Evolutionary conservation across 2,888 invertebrate genomes (phyloP), one percentile per base, ranked within the genome.

Genomic region (Drosophila antonietae): DNA sequence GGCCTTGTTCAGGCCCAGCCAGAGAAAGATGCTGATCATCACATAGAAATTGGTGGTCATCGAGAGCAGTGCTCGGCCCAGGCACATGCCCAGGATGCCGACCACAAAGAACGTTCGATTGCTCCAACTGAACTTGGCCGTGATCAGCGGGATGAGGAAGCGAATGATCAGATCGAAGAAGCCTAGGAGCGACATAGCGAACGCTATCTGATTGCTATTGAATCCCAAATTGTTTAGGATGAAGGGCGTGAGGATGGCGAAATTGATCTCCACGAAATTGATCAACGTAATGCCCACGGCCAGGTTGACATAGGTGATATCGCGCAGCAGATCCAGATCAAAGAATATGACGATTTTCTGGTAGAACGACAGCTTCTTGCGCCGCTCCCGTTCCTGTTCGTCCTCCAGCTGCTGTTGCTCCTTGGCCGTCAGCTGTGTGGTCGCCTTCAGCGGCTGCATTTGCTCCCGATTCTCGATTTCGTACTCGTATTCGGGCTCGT

Each of bases 161-260:
- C 96, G 93, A 3, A 95, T 94, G 37, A 94, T 91, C 66, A 96
- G 94, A 88, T 96, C 96, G 15, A 95, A 94, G 35, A 94, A 94
- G 1, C 95, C 96, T 69, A 96, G 91, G 47, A 95, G 91, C 0
- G 96, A 96, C 96, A 96, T 96, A 68, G 95, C 95, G 3, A 94
- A 92, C 0, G 96, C 96, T 1, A 95, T 94, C 91, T 96, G 72
- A 10, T 68, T 28, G 1, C 69, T 63, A 0, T 92, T 90, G 80
- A 95, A 95, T 10, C 95, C 94, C 85, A 95, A 95, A 76, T 96
- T 96, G 35, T 94, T 93, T 8, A 96, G 92, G 71, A 96, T 95
- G 80, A 96, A 96, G 0, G 96, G 96, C 0, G 96, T 96, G 61
- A 96, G 86, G 59, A 96, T 94, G n/a, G 96, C 95, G 90, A 96